These are phyloP conservation scores for Holothuria scabra DNA, from an alignment of 53 echinoderm and acorn worm genomes.

Conservation along the genomic window DNA sequence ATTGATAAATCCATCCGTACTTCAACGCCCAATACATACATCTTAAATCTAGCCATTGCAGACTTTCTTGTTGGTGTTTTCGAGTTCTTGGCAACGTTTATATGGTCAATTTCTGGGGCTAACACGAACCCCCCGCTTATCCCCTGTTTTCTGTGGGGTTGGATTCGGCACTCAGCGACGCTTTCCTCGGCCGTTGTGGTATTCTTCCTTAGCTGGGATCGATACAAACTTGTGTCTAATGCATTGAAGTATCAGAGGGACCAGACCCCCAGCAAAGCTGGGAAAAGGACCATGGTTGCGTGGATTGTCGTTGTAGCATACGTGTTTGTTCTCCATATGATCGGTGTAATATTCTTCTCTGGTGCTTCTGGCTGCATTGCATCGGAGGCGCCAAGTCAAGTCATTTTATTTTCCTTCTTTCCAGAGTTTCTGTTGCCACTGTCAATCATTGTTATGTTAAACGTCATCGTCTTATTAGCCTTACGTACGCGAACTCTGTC, in stretches of 20 bases:
- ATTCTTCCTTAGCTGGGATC: constrained; percentile 29
- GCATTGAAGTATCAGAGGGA: constrained; percentile 24
- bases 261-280: constrained; percentile 34
- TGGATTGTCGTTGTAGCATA: constrained; percentile 2
- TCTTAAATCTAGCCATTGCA: constrained; percentile 34
- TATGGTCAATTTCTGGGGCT: constrained; percentile 19
- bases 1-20: constrained; percentile 13
- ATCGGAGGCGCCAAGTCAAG: background rate
- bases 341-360: background rate
- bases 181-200: constrained; percentile 13
- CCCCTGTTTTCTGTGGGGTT: constrained; percentile 33
- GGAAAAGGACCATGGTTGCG: background rate
- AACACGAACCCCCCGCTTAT: background rate
- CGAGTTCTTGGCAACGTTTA: constrained; percentile 5
- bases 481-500: constrained; percentile 3
- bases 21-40: constrained; percentile 19
- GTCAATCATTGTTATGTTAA: constrained; percentile 7
- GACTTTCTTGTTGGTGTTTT: constrained; percentile 29
- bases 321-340: background rate
- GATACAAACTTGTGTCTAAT: constrained; percentile 40
- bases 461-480: background rate
- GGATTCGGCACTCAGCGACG: constrained; percentile 1
- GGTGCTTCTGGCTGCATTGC: constrained; percentile 1
- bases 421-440: constrained; percentile 42
- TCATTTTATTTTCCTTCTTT: constrained; percentile 9